These are phyloP conservation scores for Hestina assimilis DNA, from an alignment of 1,140 invertebrate species.

Conservation along the genomic window DNA sequence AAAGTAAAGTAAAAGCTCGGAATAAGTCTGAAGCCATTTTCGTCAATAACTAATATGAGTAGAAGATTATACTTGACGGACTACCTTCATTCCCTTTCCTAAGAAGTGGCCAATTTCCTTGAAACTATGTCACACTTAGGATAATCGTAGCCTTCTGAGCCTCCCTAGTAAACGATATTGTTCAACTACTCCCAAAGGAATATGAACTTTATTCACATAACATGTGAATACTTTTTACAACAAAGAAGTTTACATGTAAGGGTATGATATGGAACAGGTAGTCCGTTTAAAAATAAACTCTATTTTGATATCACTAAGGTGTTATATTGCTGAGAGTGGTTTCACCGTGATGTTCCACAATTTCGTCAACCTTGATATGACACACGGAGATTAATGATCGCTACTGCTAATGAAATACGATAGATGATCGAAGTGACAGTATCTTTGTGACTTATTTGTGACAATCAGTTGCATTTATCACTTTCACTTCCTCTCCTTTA, in stretches of 20 bases:
- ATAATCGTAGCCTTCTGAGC: neutral
- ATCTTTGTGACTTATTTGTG: neutral
- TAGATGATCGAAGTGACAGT: neutral
- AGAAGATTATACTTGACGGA: neutral
- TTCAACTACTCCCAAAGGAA: neutral
- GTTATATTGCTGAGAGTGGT: neutral
- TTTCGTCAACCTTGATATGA: conserved; percentile 15
- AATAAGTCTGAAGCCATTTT: neutral
- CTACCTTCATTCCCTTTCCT: conserved; percentile 5
- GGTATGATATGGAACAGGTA: neutral
- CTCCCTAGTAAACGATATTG: conserved; percentile 3
- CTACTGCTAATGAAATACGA: neutral
- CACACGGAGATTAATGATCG: conserved; percentile 13
- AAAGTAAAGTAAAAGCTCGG: neutral
- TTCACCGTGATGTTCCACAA: neutral
- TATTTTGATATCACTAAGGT: neutral
- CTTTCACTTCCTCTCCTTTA: no score
- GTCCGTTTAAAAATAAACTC: neutral
- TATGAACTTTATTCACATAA: neutral
- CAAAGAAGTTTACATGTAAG: neutral
- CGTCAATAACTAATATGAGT: neutral
- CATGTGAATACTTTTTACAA: neutral
- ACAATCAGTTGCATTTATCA: neutral
- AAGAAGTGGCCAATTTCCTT: conserved; percentile 8
- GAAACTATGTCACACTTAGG: conserved; percentile 13